Base-by-base conservation (phyloP, 2,113 vertebrate species). In the Menura novaehollandiae region DNA sequence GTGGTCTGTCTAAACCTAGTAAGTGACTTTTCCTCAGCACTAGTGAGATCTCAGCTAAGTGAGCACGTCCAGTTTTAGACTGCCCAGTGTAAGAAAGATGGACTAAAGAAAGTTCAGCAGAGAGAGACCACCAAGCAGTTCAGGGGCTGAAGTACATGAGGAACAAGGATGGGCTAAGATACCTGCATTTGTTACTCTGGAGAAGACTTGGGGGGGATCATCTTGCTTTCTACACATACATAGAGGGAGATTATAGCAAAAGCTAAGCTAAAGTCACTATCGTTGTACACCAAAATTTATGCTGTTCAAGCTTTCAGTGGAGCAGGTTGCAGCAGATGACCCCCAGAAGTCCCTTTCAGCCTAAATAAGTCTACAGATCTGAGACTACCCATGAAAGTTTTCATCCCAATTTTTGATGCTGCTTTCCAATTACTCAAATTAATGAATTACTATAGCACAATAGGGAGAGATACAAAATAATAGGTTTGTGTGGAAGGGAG, bases 81-180 rank as follows among this genome's bases (percentile, higher is more conserved):
- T 21, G 28, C 22, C 49, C 80, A 47, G 49, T 8, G 2, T 6
- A 35, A 49, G 33, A 35, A 37, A 58, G 35, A 27, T 2, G 0
- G 22, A 15, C 35, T 28, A 8, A 71, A 84, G 7, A 8, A 64
- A 77, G 35, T 10, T 47, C 55, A 92, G 58, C 52, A 82, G 23
- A 77, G 23, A 77, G 26, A 44, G 12, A 53, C 14, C 24, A 22
- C 17, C 11, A 33, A 68, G 20, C 4, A 1, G 1, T 51, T 16
- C 4, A 6, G 10, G 5, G 13, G 11, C 39, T 62, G n/a, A 62
- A 73, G 15, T 2, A 71, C 43, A 26, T 1, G 0, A 75, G 47
- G 47, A 86, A n/a, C n/a, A 33, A 17, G 14, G 46, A 23, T 0
- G 1, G 56, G 46, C 24, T 21, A 9, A 60, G 39, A 66, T 4